A percentile compares a stretch with the other conserved stretches of the same genome.
Evolutionary conservation across 2,113 vertebrate species (phyloP).

Genomic region (Pseudopodoces humilis): DNA sequence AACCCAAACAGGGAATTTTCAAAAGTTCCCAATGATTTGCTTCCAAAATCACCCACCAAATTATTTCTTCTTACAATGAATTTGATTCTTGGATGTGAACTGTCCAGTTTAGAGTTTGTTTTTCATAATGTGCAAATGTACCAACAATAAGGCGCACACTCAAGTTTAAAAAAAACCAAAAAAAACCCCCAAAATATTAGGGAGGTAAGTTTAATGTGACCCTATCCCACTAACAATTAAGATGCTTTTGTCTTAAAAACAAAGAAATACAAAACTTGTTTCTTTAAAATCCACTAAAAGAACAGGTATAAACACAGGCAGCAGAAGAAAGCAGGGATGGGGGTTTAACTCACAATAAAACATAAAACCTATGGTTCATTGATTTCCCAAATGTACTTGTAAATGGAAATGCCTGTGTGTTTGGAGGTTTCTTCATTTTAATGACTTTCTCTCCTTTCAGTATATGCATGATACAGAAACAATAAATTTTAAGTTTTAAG

Average conservation of each 20-base stretch:
- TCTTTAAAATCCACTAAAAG: neutral
- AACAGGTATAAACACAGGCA: neutral
- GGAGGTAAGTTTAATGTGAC: neutral
- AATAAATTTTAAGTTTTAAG: neutral
- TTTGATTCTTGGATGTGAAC: neutral
- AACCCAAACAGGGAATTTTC: neutral
- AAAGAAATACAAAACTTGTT: neutral
- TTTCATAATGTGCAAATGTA: neutral
- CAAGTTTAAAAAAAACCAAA: neutral
- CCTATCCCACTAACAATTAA: neutral
- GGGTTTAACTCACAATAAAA: neutral
- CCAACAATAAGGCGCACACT: rapidly evolving
- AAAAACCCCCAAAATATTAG: neutral
- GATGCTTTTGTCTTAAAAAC: neutral
- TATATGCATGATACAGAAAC: neutral
- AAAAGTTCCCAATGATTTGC: neutral
- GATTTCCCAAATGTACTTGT: neutral
- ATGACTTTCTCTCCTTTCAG: neutral
- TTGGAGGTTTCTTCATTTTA: neutral
- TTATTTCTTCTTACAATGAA: neutral
- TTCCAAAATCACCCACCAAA: neutral
- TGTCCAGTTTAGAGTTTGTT: neutral
- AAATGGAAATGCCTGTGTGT: neutral
- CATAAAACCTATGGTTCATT: neutral
- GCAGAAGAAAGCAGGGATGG: neutral